Evolutionary conservation across 2,797 vertebrate genomes (phyloP).

Genomic region (Labeo calbasu): DNA sequence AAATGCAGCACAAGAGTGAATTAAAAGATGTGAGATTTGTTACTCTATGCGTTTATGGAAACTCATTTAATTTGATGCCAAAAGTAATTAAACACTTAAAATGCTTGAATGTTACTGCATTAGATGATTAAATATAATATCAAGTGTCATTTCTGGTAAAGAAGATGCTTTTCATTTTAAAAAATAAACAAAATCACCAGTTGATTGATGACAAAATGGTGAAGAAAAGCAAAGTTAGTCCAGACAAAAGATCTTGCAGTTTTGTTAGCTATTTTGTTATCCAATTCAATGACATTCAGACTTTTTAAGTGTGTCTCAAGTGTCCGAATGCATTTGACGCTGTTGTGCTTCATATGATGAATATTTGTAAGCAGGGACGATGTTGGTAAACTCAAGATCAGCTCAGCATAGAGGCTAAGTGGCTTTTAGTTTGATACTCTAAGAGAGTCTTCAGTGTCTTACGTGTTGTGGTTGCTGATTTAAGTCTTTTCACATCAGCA

Average conservation of each 20-base stretch:
- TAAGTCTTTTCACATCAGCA: conserved; percentile 50
- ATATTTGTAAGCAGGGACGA: neutral
- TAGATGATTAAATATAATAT: neutral
- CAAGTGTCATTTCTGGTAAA: neutral
- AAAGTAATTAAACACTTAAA: neutral
- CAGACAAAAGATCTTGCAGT: neutral
- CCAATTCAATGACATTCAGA: neutral
- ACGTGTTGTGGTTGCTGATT: conserved; percentile 50
- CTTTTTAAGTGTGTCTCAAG: neutral
- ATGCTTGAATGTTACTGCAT: neutral
- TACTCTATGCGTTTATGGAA: neutral
- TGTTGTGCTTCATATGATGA: neutral
- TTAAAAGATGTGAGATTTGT: neutral
- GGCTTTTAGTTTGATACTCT: conserved; percentile 36
- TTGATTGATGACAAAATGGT: neutral
- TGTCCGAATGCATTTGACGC: neutral
- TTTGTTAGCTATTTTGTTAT: neutral
- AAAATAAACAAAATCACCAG: neutral
- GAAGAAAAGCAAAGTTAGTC: neutral
- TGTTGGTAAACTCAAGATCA: conserved; percentile 25
- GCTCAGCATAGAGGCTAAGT: conserved; percentile 15
- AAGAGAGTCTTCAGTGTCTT: conserved; percentile 31
- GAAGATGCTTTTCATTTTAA: neutral
- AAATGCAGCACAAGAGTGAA: neutral
- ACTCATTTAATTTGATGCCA: neutral